Evolutionary conservation across 2,888 invertebrate genomes (phyloP), one percentile per base, ranked within the genome.

Genomic region (Athalia cordata): DNA sequence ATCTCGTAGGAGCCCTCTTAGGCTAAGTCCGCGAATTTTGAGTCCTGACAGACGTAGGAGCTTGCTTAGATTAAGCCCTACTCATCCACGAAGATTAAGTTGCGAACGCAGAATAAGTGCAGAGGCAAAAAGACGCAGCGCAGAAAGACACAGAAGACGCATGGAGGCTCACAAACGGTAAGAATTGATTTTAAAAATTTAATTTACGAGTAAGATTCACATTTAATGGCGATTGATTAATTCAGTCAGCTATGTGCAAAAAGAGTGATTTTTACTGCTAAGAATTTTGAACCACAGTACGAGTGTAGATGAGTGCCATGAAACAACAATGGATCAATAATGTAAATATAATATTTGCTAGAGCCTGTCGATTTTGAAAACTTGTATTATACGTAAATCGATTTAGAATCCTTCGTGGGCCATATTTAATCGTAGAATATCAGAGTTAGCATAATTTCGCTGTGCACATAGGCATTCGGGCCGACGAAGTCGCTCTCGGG

Each of bases 401-500:
- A 9, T 52, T 7, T 13, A 9, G n/a, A 59, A 13, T 52, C 52
- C 68, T 13, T 15, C n/a, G 7, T 52, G 11, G 15, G 8, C 29
- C n/a, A 11, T 11, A 52, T 57, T 7, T 13, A 45, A 59, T 13
- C 52, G 5, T 72, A 75, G 75, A 78, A 68, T 67, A 79, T 81
- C 78, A 80, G 79, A 57, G 65, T 50, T 77, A 76, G 77, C 79
- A 81, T 79, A 81, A 79, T 82, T 84, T 80, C 83, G 75, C 82
- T 83, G 84, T 80, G 83, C 83, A 70, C 64, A 82, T 77, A 83
- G 84, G 81, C 81, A 82, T 81, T 83, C 81, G 80, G 83, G 84
- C 78, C 85, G 88, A 78, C 84, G 89, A 82, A 90, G 87, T 81
- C 86, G 90, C 79, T 88, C 87, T 49, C 86, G 87, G n/a, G 88